These are phyloP conservation scores for Myripristis jacobus DNA, from an alignment of 2,797 vertebrate species.

Conservation along the genomic window DNA sequence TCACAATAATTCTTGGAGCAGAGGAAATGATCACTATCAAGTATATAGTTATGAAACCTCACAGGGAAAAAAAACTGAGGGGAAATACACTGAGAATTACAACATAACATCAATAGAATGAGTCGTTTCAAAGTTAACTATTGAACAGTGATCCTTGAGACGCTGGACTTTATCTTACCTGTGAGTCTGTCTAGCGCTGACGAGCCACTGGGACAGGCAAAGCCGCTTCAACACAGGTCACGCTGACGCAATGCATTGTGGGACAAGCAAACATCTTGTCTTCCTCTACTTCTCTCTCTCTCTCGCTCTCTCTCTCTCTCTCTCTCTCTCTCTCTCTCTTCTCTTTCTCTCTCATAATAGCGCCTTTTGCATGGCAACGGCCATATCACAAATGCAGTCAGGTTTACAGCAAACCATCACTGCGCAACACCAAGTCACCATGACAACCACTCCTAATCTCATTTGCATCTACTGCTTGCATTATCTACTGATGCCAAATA, in stretches of 20 bases:
- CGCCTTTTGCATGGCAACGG: conserved; percentile 80
- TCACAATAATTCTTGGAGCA: not conserved
- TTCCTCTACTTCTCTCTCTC: conserved; percentile 64
- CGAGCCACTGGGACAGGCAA: conserved; percentile 72
- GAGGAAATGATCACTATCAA: not conserved
- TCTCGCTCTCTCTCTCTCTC: conserved; percentile 68
- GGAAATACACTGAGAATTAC: not conserved
- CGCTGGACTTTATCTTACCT: conserved; percentile 74
- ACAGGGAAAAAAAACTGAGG: conserved; percentile 9
- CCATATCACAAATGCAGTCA: conserved; percentile 80
- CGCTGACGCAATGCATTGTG: conserved; percentile 79
- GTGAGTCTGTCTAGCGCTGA: conserved; percentile 77
- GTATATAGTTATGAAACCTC: not conserved
- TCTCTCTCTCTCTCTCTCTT: conserved; percentile 60
- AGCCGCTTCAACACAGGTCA: conserved; percentile 77
- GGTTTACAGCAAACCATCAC: conserved; percentile 78
- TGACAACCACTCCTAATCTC: conserved; percentile 83
- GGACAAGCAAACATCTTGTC: conserved; percentile 70
- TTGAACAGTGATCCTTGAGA: conserved; percentile 6
- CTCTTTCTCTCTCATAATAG: conserved; percentile 76
- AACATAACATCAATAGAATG: not conserved
- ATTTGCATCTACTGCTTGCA: conserved; percentile 84
- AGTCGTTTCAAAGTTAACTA: not conserved
- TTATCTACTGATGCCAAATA: conserved; percentile 79
- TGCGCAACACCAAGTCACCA: conserved; percentile 83